Evolutionary conservation across 2,888 invertebrate genomes (phyloP), one percentile per base, ranked within the genome.

Genomic region (Perithous albicinctus): DNA sequence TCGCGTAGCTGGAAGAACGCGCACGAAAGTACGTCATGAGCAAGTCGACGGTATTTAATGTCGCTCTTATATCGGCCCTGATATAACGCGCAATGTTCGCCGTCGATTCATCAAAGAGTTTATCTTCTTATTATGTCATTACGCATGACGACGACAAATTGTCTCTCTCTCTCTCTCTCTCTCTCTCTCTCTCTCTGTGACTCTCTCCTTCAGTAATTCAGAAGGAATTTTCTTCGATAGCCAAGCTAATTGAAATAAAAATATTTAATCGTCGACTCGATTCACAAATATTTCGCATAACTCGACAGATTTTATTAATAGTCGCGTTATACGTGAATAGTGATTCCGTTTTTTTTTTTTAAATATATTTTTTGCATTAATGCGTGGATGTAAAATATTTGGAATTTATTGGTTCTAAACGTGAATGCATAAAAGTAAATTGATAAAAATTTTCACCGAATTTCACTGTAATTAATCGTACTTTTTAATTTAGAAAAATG

Each of bases 91-190:
- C 82, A 82, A 78, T 78, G 78, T 75, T n/a, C 78, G 74, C n/a
- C 64, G 15, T 64, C 43, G 82, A 70, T 72, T 82, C 70, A 78
- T 78, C 82, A 70, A 56, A 26, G 61, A 51, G 69, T 82, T 82
- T 82, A 82, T 82, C 82, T 51, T 74, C 75, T 75, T 78, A 82
- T 82, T 82, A 82, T 78, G 82, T 75, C 78, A 78, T 82, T 72
- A 66, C 35, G 23, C 32, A 5, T 10, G 46, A 38, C 2, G 15
- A 69, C n/a, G 63, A 41, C 23, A 15, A 10, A n/a, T 15, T 51
- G 12, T n/a, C 54, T 63, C 69, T 32, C 29, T 38, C 29, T 59
- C 38, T 32, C 67, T 78, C 29, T n/a, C 15, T 78, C 29, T n/a
- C 15, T n/a, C 54, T 63, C 69, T 32, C 29, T 38, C 29, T 59